Evolutionary conservation across 2,113 vertebrate genomes (phyloP).

Genomic region (Megalops atlanticus): DNA sequence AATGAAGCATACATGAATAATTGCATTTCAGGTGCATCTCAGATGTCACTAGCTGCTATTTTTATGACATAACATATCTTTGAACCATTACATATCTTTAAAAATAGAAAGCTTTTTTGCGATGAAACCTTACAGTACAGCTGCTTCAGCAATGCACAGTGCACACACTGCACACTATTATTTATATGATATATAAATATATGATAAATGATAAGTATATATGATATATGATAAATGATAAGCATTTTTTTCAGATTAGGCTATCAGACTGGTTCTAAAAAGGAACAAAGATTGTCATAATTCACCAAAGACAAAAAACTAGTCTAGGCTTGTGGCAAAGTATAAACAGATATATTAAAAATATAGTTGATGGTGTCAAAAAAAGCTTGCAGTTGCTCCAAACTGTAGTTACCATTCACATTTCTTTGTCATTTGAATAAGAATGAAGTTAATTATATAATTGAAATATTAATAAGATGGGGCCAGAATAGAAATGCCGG

Average conservation of each 20-base stretch:
- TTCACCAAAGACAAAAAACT: background rate
- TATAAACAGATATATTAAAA: background rate
- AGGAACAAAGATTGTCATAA: background rate
- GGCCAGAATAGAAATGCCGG: slow-evolving; percentile 51
- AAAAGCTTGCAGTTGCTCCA: slow-evolving; percentile 14
- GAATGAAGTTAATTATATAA: slow-evolving; percentile 40
- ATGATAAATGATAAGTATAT: background rate
- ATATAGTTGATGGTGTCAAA: slow-evolving; percentile 27
- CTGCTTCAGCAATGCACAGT: background rate
- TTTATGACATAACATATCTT: too few relatives aligned
- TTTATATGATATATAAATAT: background rate
- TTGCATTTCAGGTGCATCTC: too few relatives aligned
- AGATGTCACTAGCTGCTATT: too few relatives aligned
- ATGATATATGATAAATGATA: background rate
- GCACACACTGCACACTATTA: background rate
- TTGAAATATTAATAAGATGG: slow-evolving; percentile 47
- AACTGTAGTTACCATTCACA: slow-evolving; percentile 30
- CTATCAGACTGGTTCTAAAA: background rate
- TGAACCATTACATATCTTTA: too few relatives aligned
- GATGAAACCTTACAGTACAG: background rate
- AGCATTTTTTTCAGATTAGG: background rate
- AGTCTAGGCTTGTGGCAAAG: background rate
- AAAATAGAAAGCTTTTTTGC: too few relatives aligned
- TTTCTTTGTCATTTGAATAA: slow-evolving; percentile 27
- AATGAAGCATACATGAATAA: too few relatives aligned